These are phyloP conservation scores for Dipodomys spectabilis DNA, from an alignment of 2,113 vertebrate genomes.

Conservation along the genomic window DNA sequence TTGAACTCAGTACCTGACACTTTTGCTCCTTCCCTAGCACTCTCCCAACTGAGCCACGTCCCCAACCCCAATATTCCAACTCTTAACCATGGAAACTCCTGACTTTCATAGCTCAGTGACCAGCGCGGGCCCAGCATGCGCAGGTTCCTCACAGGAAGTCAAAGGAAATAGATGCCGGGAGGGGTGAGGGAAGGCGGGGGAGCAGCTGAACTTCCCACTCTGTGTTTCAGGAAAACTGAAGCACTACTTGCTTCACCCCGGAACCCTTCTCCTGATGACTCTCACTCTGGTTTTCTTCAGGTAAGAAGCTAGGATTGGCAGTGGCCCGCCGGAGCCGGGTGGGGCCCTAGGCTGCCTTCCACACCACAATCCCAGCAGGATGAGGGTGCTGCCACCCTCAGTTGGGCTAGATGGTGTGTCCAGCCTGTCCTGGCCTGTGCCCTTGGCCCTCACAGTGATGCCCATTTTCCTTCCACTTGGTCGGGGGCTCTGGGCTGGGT, in stretches of 20 bases:
- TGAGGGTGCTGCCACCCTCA: not conserved
- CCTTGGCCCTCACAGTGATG: not conserved
- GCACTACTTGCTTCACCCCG: not conserved
- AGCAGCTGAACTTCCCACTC: not conserved
- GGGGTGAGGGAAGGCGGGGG: rapidly evolving
- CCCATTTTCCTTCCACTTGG: not conserved
- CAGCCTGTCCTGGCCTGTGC: not conserved
- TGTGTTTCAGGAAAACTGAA: not conserved
- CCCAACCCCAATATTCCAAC: too few relatives aligned
- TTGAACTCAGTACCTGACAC: too few relatives aligned
- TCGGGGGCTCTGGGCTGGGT: too few relatives aligned
- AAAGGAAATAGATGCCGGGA: too few relatives aligned
- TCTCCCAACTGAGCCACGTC: too few relatives aligned
- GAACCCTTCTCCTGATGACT: not conserved
- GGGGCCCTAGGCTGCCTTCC: not conserved
- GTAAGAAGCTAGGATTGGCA: not conserved
- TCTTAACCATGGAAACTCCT: too few relatives aligned
- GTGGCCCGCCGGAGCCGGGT: too few relatives aligned
- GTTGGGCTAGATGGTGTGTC: not conserved
- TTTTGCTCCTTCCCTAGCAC: too few relatives aligned
- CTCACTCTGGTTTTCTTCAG: not conserved
- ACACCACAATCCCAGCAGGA: not conserved
- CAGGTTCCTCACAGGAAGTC: too few relatives aligned
- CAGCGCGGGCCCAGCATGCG: too few relatives aligned
- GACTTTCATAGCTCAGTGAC: too few relatives aligned